Base-by-base conservation (phyloP, 2,888 invertebrate genomes). In the Pristionchus japonicus region DNA sequence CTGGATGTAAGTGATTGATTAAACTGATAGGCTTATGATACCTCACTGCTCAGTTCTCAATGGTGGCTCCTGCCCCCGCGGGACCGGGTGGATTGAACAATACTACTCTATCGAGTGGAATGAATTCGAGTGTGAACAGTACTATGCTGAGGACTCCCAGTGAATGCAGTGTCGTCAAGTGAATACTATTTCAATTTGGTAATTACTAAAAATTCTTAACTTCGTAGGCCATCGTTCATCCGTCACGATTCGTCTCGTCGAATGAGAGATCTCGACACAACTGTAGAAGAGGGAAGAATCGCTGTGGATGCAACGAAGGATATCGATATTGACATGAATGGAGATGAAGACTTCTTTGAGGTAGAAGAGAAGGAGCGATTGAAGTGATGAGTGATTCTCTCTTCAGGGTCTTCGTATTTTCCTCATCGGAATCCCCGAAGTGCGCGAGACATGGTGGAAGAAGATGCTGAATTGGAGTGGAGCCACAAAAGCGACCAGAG, bases 401-500 rank as follows among this genome's bases (percentile, higher is more conserved):
- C 23, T 31, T 52, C 77, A 87, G 87, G 77, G 77, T 47, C 52
- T 87, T 15, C 87, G 87, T 57, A 40, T 87, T 3, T 43, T 80
- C 77, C 27, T 87, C 3, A n/a, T 87, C 17, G 87, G 87, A 57
- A 49, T 52, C 15, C 57, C 37, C 0, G 80, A 87, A 11, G n/a
- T 37, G 2, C 77, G 80, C 40, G 87, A 87, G 17, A 3, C 77
- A 27, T 61, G 77, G 80, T 87, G 87, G 87, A 49, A 43, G 27
- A 40, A 52, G 17, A 27, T 87, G 37, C 6, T 87, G 17, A 77
- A 57, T 57, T 88, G 90, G 86, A 89, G 89, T 20, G 92, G 92
- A 15, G 91, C 91, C 1, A 90, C 90, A 3, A 88, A 91, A 23
- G 90, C 88, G 3, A 43, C 80, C 3, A 88, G 67, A 17, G 87